Percentiles rank a stretch among this genome's conserved stretches.
Evolutionary conservation across 2,888 invertebrate genomes (phyloP).

Genomic region (Apamea anceps): DNA sequence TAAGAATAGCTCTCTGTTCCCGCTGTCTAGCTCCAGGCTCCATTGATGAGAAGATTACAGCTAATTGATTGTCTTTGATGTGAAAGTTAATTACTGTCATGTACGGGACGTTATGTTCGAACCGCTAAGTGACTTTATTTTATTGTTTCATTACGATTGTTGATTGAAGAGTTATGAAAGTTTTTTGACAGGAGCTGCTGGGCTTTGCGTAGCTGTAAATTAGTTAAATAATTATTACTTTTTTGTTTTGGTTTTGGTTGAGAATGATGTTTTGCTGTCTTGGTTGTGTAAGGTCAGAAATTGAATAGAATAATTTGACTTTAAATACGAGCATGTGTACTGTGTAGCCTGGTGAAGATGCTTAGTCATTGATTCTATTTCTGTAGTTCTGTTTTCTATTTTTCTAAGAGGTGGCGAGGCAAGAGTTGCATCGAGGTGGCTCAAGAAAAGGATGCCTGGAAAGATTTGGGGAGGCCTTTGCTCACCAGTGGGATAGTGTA

Average conservation of each 20-base stretch:
- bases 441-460: no score
- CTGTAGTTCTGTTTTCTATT: no score
- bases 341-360: no score
- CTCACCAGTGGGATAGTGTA: no score
- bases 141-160: constrained; percentile 33
- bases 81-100: constrained; percentile 58
- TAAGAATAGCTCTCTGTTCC: constrained; percentile 67
- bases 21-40: constrained; percentile 67
- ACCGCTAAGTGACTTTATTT: constrained; percentile 31
- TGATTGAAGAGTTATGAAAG: constrained; percentile 42
- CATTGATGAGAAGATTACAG: constrained; percentile 75
- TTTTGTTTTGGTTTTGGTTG: background rate
- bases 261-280: background rate
- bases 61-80: constrained; percentile 76
- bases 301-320: background rate
- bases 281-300: background rate
- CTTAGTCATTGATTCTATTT: no score
- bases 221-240: background rate
- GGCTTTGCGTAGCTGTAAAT: constrained; percentile 3
- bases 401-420: no score
- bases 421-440: no score
- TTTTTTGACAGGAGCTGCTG: constrained; percentile 28
- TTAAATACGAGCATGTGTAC: background rate
- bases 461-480: no score
- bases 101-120: constrained; percentile 23